A percentile compares a stretch with the other conserved stretches of the same genome.
phyloP scores from a whole-genome alignment of 2,888 invertebrate species.

The Ormia ochracea region DNA sequence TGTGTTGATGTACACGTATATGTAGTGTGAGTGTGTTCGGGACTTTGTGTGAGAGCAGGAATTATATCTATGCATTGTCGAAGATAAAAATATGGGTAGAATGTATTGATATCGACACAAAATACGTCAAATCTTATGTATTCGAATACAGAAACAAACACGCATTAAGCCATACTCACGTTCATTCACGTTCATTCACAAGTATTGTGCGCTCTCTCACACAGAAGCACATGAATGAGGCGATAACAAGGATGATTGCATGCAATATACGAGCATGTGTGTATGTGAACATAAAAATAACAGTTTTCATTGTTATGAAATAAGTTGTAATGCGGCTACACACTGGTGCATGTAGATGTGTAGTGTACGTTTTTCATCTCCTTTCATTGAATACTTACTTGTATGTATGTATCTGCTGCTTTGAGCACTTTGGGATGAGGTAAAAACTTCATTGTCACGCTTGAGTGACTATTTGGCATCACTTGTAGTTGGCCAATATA shows the following conservation, averaged over 20 bases:
- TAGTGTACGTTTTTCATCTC: not conserved
- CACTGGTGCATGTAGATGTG: not conserved
- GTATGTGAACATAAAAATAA: conserved; percentile 5
- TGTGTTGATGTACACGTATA: not conserved
- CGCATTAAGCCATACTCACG: not conserved
- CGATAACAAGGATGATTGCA: conserved; percentile 24
- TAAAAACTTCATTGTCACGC: conserved; percentile 59
- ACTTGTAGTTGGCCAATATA: conserved; percentile 61
- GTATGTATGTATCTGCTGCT: too few relatives aligned
- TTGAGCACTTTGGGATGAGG: conserved; percentile 45
- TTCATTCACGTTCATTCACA: not conserved
- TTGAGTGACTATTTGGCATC: conserved; percentile 61
- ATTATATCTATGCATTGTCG: not conserved
- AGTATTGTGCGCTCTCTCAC: not conserved
- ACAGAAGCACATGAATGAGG: not conserved
- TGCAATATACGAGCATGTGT: too few relatives aligned
- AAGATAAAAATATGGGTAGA: not conserved
- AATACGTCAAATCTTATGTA: conserved; percentile 19
- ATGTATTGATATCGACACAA: conserved; percentile 42
- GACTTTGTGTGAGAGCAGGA: not conserved
- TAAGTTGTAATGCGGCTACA: not conserved
- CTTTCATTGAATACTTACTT: not conserved
- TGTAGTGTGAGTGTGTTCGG: not conserved
- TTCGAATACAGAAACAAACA: too few relatives aligned
- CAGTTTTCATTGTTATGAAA: conserved; percentile 41